Percentiles rank a stretch among this genome's conserved stretches.
Conservation (phyloP, 2,888 invertebrate species). For the Drosophila gaucha region DNA sequence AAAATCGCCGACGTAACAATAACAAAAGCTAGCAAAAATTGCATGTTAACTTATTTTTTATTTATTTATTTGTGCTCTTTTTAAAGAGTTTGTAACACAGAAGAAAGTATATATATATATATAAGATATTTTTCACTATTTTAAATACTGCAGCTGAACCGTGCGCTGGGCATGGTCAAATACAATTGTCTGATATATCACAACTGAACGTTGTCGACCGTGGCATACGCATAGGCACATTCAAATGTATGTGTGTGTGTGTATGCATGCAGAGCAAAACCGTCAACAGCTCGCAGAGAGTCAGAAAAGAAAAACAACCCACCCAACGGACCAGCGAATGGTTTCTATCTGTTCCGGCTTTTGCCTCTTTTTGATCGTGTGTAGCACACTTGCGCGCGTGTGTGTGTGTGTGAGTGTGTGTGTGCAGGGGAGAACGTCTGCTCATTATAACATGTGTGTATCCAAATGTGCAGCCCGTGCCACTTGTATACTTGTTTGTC, state of each 20-base stretch:
- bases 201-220: slow-evolving; percentile 55
- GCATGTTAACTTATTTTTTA: too few relatives aligned
- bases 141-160: slow-evolving; percentile 31
- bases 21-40: slow-evolving; percentile 34
- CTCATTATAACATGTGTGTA: slow-evolving; percentile 15
- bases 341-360: slow-evolving; percentile 33
- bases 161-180: slow-evolving; percentile 61
- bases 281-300: slow-evolving; percentile 53
- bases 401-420: background rate
- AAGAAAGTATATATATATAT: slow-evolving; percentile 5
- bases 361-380: slow-evolving; percentile 44
- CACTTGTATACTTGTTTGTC: slow-evolving; percentile 25
- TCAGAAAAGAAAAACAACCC: slow-evolving; percentile 49
- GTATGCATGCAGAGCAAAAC: slow-evolving; percentile 19
- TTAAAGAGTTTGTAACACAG: slow-evolving; percentile 23
- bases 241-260: background rate
- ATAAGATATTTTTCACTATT: slow-evolving; percentile 40
- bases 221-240: slow-evolving; percentile 16
- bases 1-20: slow-evolving; percentile 48
- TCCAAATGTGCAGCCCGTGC: slow-evolving; percentile 29
- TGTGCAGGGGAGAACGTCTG: slow-evolving; percentile 24
- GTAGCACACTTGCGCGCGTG: slow-evolving; percentile 19
- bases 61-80: slow-evolving; percentile 36
- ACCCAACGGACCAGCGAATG: slow-evolving; percentile 36
- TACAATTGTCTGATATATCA: slow-evolving; percentile 57